These are phyloP conservation scores for Clarias gariepinus DNA, from an alignment of 2,113 vertebrate species.

Conservation along the genomic window DNA sequence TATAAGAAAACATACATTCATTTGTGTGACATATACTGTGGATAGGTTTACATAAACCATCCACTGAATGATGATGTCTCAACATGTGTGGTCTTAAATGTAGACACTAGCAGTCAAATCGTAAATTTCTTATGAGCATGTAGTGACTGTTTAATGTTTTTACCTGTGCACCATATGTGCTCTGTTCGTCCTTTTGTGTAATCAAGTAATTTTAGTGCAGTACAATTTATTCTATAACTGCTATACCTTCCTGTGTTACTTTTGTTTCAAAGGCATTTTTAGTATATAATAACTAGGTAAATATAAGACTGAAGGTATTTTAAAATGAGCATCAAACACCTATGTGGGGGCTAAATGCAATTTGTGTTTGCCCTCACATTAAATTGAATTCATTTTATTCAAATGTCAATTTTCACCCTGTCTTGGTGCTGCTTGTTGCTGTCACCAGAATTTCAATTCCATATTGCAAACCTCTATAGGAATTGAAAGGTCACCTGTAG, in stretches of 20 bases:
- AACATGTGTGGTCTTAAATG: neutral
- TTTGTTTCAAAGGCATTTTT: neutral
- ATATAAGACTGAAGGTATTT: neutral
- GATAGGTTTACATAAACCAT: neutral
- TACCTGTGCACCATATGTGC: neutral
- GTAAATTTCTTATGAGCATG: neutral
- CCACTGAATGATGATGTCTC: neutral
- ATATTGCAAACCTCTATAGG: neutral
- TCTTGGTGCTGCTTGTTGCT: neutral
- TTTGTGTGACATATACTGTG: neutral
- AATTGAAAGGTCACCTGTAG: conserved; percentile 1
- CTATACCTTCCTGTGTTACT: neutral
- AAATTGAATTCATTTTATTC: neutral
- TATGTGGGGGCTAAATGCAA: neutral
- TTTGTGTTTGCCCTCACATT: neutral
- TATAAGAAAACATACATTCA: neutral
- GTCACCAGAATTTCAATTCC: neutral
- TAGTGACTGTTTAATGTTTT: neutral
- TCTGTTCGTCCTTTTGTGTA: too few species aligned
- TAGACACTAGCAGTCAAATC: neutral
- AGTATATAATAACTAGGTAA: neutral
- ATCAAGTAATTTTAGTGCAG: neutral
- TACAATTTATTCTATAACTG: neutral
- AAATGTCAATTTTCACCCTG: neutral
- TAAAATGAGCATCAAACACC: neutral